Conservation (phyloP, 2,113 vertebrate species). For the Tragelaphus buxtoni region DNA sequence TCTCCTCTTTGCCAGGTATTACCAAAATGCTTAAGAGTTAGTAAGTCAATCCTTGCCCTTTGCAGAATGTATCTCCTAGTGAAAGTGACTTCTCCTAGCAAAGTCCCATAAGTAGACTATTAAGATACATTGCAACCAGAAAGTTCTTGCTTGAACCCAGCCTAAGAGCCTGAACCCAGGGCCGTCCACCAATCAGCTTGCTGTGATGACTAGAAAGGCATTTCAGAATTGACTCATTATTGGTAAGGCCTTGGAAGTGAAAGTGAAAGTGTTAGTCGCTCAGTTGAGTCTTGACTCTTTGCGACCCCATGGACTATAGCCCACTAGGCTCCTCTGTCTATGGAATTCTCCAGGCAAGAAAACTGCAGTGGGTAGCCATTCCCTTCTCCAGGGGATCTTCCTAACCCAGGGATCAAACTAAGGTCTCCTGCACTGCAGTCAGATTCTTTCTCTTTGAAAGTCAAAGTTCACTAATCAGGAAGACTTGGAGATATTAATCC, state of each 20-base stretch:
- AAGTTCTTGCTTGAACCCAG: neutral
- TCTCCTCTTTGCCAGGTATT: neutral
- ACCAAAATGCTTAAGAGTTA: neutral
- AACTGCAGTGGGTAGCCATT: neutral
- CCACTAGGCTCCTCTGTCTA: neutral
- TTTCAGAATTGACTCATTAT: neutral
- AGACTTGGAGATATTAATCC: neutral
- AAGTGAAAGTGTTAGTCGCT: neutral
- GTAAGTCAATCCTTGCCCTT: neutral
- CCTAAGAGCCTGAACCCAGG: neutral
- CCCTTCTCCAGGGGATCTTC: neutral
- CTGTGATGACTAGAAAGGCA: neutral
- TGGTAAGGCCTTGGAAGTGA: neutral
- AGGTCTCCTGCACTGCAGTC: neutral
- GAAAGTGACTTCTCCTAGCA: neutral
- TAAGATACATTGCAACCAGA: fast-evolving
- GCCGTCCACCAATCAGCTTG: neutral
- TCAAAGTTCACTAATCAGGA: neutral
- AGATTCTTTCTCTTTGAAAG: neutral
- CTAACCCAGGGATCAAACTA: neutral
- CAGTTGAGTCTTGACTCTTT: neutral
- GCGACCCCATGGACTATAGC: neutral
- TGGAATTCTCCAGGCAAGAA: neutral
- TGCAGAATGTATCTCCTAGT: neutral
- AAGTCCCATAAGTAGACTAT: neutral